A percentile compares a stretch with the other conserved stretches of the same genome.
Conservation (phyloP, 1,140 invertebrate species). For the Pomphorhynchus laevis region DNA sequence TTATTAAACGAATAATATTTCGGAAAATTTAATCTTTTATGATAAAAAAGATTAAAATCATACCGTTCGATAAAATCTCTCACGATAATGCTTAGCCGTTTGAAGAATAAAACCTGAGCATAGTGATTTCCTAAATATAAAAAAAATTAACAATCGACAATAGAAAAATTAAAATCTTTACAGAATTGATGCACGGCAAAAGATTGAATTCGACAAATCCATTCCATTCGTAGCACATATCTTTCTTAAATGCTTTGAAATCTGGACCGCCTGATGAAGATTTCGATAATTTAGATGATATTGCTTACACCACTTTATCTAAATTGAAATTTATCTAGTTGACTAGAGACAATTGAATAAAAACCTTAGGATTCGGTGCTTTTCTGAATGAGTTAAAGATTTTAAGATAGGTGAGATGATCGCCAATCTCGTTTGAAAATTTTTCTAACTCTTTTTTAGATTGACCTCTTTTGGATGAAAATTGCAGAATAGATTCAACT, state of each 20-base stretch:
- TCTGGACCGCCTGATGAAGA: slow-evolving; percentile 38
- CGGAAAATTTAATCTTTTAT: background rate
- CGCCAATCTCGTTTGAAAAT: slow-evolving; percentile 47
- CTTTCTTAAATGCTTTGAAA: slow-evolving; percentile 39
- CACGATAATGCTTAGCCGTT: slow-evolving; percentile 40
- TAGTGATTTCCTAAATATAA: slow-evolving; percentile 27
- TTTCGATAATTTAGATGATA: slow-evolving; percentile 54
- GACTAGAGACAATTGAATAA: background rate
- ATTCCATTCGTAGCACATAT: slow-evolving; percentile 34
- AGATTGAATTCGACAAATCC: background rate
- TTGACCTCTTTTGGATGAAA: slow-evolving; percentile 23
- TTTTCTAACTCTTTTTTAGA: slow-evolving; percentile 29
- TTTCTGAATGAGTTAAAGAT: slow-evolving; percentile 35
- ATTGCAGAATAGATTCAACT: slow-evolving; percentile 9
- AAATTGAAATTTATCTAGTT: slow-evolving; percentile 13
- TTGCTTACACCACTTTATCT: slow-evolving; percentile 51
- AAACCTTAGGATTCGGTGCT: slow-evolving; percentile 10
- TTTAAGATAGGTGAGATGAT: slow-evolving; percentile 61
- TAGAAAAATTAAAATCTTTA: background rate
- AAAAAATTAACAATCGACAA: background rate
- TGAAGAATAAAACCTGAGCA: slow-evolving; percentile 48
- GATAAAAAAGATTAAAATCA: slow-evolving; percentile 14
- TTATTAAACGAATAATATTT: slow-evolving; percentile 10
- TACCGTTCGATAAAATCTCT: slow-evolving; percentile 34
- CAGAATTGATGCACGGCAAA: background rate